phyloP scores from a whole-genome alignment of 2,888 invertebrate species.

The Rhamnusium bicolor region DNA sequence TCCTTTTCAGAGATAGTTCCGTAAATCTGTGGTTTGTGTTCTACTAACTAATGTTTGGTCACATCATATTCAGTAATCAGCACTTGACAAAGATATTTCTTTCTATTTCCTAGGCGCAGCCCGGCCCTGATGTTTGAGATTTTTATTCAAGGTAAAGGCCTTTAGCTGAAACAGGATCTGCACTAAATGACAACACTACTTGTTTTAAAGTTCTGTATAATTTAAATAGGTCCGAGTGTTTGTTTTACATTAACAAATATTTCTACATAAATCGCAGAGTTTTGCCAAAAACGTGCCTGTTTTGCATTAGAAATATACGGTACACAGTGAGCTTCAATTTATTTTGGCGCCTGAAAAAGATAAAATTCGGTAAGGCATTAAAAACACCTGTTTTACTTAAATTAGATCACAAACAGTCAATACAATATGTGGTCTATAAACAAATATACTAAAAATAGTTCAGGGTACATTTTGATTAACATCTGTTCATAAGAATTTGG shows the following conservation, averaged over 20 bases:
- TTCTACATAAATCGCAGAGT: no score
- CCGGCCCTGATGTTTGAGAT: background rate
- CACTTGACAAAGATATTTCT: no score
- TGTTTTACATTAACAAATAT: no score
- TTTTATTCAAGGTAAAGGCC: background rate
- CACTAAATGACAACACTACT: background rate
- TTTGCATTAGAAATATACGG: no score
- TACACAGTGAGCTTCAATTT: background rate
- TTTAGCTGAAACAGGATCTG: background rate
- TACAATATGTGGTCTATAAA: background rate
- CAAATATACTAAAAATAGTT: slow-evolving; percentile 11
- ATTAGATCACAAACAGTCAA: background rate
- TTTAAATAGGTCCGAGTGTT: no score
- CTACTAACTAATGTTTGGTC: no score
- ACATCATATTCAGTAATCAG: no score
- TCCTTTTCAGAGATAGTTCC: no score
- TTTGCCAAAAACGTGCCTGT: background rate
- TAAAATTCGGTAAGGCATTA: background rate
- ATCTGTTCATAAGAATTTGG: slow-evolving; percentile 6
- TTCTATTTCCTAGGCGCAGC: background rate
- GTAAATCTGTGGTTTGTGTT: no score
- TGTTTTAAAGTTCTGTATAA: background rate
- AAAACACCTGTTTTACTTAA: slow-evolving; percentile 9
- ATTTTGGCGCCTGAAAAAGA: background rate
- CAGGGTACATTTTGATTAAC: slow-evolving; percentile 4